Conservation (phyloP, 2,888 invertebrate species). For the Julus scanicus region DNA sequence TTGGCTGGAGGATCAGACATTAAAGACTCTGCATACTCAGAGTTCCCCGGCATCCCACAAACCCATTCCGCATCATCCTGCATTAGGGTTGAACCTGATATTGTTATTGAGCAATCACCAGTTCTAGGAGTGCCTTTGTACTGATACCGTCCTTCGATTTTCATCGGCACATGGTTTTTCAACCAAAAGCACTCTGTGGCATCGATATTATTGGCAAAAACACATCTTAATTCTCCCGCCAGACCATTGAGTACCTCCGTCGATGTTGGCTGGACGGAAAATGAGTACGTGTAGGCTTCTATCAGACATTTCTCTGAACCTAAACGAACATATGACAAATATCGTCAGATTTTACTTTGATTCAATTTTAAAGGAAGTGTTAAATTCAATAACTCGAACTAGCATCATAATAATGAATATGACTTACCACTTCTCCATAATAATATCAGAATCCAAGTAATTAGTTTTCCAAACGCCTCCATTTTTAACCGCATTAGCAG, state of each 20-base stretch:
- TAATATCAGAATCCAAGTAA: neutral
- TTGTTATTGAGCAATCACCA: conserved; percentile 11
- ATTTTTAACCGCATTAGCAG: neutral
- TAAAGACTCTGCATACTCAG: neutral
- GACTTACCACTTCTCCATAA: neutral
- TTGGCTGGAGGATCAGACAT: neutral
- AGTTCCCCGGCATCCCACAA: neutral
- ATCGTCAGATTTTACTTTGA: neutral
- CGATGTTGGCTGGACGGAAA: neutral
- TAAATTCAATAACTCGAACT: too few relatives aligned
- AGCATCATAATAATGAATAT: neutral
- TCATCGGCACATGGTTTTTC: neutral
- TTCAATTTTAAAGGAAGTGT: neutral
- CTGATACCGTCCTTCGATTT: neutral
- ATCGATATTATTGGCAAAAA: neutral
- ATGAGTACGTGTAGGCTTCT: neutral
- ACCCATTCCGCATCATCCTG: neutral
- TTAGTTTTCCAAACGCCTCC: neutral
- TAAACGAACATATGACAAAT: neutral
- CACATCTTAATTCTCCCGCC: neutral
- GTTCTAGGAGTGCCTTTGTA: neutral
- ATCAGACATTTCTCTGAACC: neutral
- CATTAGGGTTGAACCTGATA: neutral
- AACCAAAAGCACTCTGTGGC: neutral
- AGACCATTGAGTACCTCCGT: neutral